Base-by-base conservation (phyloP, 2,113 vertebrate genomes). In the Lepus americanus region DNA sequence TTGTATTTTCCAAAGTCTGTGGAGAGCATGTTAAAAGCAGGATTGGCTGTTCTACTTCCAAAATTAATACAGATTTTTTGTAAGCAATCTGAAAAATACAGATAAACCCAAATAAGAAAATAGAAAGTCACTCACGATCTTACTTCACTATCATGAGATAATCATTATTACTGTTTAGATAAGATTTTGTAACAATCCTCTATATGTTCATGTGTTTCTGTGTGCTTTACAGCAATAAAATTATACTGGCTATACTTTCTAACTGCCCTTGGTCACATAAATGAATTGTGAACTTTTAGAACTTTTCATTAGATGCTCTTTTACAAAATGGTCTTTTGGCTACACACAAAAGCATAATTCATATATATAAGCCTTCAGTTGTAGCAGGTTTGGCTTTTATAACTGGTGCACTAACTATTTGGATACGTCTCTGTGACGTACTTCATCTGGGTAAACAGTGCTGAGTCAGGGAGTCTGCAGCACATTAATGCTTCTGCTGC, bases 31-130 rank as follows among this genome's bases (percentile, higher is more conserved):
- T 92, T 94, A 92, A 94, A 96, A 97, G 92, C 93, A 94, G 81
- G 51, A 92, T 12, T 87, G 87, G 29, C 77, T 81, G 93, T 96
- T 88, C 83, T 87, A 44, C 39, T 74, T 87, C 87, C 66, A 92
- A 89, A 96, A 96, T 93, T 89, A 95, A 95, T 69, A 79, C 11
- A 80, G 87, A 61, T 87, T 94, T 94, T 77, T 83, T 11, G 5
- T 89, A 95, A 84, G 87, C 61, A 90, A 85, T 86, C 77, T 95
- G 92, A 74, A 96, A 94, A 93, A 90, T 44, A 53, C 10, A 93
- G 83, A 95, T 95, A 95, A 94, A 77, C 49, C 55, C 70, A 91
- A 94, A 90, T 83, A 87, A 90, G 64, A 95, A 90, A 95, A 94
- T 16, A 87, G 81, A 69, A 92, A 87, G 82, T 73, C 49, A 53